Conservation (phyloP, 1,140 invertebrate genomes). For the Caenorhabditis tropicalis region DNA sequence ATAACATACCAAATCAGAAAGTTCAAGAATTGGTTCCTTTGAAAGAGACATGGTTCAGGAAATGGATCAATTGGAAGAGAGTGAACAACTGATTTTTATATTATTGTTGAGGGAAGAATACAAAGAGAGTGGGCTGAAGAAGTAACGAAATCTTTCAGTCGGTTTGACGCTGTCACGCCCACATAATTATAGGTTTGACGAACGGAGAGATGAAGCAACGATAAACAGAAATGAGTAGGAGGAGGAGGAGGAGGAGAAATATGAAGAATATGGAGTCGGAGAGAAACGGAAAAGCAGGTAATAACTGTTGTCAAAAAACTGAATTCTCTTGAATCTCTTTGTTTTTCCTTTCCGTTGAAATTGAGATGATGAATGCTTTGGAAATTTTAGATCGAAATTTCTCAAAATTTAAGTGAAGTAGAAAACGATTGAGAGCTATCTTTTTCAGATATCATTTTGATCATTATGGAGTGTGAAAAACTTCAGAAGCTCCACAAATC, state of each 20-base stretch:
- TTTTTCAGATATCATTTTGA: too few relatives aligned
- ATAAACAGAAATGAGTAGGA: constrained; percentile 19
- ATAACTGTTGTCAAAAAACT: constrained; percentile 11
- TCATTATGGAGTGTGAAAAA: too few relatives aligned
- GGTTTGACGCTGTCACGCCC: constrained; percentile 14
- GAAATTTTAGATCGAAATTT: neutral
- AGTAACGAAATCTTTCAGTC: neutral
- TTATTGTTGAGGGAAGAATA: neutral
- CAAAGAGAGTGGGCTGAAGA: constrained; percentile 4
- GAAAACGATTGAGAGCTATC: too few relatives aligned
- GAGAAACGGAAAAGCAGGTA: neutral
- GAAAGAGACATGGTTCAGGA: neutral
- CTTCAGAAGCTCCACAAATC: too few relatives aligned
- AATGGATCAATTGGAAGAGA: neutral
- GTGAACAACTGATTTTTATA: neutral
- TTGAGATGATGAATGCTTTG: neutral
- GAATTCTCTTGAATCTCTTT: neutral
- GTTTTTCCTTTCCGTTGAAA: neutral
- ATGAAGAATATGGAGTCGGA: neutral
- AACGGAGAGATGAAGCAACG: neutral
- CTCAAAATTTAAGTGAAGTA: too few relatives aligned
- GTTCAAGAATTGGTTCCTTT: constrained; percentile 4
- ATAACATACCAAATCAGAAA: neutral
- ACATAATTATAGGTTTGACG: neutral
- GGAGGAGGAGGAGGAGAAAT: neutral